A percentile compares a stretch with the other conserved stretches of the same genome.
Conservation (phyloP, 2,888 invertebrate species). For the Arge pagana region DNA sequence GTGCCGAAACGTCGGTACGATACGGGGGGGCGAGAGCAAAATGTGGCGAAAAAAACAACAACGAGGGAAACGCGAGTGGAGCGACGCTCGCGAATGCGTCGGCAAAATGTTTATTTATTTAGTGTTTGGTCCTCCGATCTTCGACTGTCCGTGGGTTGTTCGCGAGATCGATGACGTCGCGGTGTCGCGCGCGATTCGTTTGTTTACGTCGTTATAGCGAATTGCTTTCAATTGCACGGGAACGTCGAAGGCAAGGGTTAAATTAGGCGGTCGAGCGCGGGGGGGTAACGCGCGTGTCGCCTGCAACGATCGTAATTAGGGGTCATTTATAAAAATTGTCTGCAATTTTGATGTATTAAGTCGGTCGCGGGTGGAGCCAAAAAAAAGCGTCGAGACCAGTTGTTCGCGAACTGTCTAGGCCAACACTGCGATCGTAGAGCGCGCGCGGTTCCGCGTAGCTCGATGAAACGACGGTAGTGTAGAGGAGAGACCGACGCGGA, state of each 20-base stretch:
- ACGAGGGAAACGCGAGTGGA: not conserved
- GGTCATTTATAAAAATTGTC: conserved; percentile 31
- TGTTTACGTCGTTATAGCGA: conserved; percentile 9
- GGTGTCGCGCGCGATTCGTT: not conserved
- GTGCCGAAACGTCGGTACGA: too few relatives aligned
- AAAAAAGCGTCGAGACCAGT: conserved; percentile 16
- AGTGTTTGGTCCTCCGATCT: too few relatives aligned
- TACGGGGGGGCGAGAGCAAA: too few relatives aligned
- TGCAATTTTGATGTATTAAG: conserved; percentile 27
- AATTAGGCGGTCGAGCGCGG: conserved; percentile 22
- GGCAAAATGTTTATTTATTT: not conserved
- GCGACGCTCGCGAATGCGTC: too few relatives aligned
- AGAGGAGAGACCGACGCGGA: too few relatives aligned
- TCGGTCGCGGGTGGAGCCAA: conserved; percentile 6
- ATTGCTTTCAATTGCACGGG: conserved; percentile 17
- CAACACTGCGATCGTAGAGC: not conserved
- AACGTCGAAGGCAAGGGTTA: conserved; percentile 21
- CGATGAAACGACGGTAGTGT: too few relatives aligned
- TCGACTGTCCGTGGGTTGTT: too few relatives aligned
- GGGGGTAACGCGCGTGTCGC: conserved; percentile 25
- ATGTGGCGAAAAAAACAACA: not conserved
- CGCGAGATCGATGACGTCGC: not conserved
- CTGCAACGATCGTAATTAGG: conserved; percentile 28
- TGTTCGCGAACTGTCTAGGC: conserved; percentile 8
- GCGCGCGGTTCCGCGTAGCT: too few relatives aligned